phyloP scores from a whole-genome alignment of 2,888 invertebrate species.

The Trachelus troglodyta region DNA sequence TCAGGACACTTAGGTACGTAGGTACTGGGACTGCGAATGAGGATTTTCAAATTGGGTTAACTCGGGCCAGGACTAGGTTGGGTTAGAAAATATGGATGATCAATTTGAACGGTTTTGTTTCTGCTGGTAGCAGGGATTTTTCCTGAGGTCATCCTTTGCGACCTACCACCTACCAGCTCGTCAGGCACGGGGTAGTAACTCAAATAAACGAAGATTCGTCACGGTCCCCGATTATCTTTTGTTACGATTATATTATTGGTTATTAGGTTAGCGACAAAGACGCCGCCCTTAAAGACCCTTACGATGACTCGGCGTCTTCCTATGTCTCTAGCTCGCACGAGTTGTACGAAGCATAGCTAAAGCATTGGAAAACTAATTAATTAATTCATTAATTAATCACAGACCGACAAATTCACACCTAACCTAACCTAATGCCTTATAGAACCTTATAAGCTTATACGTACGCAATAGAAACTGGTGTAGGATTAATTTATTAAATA shows the following conservation, averaged over 20 bases:
- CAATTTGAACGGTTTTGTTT: not conserved
- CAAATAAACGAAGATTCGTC: slow-evolving; percentile 35
- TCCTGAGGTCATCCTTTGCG: not conserved
- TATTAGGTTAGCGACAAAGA: slow-evolving; percentile 33
- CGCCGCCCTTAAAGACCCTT: not conserved
- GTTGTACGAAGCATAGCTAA: not conserved
- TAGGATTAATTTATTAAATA: too few relatives aligned
- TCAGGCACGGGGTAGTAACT: not conserved
- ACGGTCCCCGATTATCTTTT: slow-evolving; percentile 35
- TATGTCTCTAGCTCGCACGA: not conserved
- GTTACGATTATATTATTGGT: slow-evolving; percentile 32
- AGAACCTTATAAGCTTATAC: not conserved
- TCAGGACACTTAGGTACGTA: not conserved
- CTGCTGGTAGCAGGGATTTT: not conserved
- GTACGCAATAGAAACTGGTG: too few relatives aligned
- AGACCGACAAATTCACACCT: not conserved
- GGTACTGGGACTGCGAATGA: not conserved
- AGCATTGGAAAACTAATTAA: not conserved
- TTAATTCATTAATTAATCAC: not conserved
- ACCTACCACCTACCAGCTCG: not conserved
- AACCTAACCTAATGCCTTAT: not conserved
- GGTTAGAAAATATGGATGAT: not conserved
- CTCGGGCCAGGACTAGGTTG: not conserved
- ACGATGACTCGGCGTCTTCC: not conserved
- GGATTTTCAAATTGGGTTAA: not conserved